Evolutionary conservation across 2,797 vertebrate genomes (phyloP).

Genomic region (Prionace glauca): DNA sequence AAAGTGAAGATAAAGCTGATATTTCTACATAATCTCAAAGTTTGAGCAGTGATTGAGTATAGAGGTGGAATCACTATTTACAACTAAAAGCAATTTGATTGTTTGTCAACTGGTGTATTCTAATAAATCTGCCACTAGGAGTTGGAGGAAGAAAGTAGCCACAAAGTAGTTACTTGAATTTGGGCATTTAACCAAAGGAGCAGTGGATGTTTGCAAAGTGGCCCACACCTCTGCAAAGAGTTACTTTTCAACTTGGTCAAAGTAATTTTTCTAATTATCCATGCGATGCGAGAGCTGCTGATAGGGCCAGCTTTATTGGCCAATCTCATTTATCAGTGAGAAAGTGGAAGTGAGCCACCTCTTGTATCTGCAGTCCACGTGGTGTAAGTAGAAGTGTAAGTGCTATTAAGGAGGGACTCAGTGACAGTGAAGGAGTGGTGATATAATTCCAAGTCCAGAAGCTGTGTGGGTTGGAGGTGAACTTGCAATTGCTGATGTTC

Average conservation of each 20-base stretch:
- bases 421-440: background rate
- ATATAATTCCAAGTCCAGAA: too few relatives aligned
- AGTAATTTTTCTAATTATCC: background rate
- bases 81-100: background rate
- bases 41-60: background rate
- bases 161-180: background rate
- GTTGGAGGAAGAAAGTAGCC: background rate
- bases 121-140: background rate
- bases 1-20: background rate
- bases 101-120: background rate
- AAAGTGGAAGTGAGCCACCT: background rate
- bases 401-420: background rate
- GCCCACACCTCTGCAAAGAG: background rate
- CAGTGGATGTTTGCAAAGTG: background rate
- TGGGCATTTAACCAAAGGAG: background rate
- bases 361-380: background rate
- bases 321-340: background rate
- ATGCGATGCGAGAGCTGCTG: background rate
- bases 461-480: too few relatives aligned
- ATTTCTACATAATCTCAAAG: background rate
- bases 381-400: background rate
- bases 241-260: background rate
- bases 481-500: too few relatives aligned
- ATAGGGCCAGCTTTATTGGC: background rate
- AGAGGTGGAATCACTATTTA: background rate